Evolutionary conservation across 1,140 invertebrate species (phyloP), one percentile per base, ranked within the genome.

Genomic region (Pseudomyrmex gracilis): DNA sequence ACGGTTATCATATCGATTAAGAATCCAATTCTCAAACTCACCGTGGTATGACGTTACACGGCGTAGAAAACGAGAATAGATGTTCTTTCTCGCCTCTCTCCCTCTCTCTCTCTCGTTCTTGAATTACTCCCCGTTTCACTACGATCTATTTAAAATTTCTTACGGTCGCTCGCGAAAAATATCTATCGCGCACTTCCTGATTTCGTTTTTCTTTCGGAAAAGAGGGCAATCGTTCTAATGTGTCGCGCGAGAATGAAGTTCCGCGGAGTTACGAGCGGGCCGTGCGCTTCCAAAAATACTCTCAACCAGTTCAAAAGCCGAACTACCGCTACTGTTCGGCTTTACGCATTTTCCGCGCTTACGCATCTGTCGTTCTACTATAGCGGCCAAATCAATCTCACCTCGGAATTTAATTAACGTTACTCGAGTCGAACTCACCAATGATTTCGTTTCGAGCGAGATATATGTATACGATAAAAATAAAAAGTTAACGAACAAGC

Each of bases 221-320:
- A 64, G 80, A 58, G 87, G 87, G 83, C 87, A 73, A 86, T 88
- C 87, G 78, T 78, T 71, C 63, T 78, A 70, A 76, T 82, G 64
- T 82, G 64, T 82, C 64, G 73, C 49, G 43, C 17, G 24, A 64
- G 85, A 45, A 76, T 45, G 73, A 49, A 83, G 85, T 85, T 87
- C 66, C 74, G 60, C 24, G 57, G 76, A 73, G 77, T 73, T 77
- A 85, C 78, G 84, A 86, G 84, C 73, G 57, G 34, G 22, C 57
- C 60, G 77, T 57, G 80, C 61, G 87, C 85, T 84, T 86, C 87
- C 87, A 88, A 89, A 89, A 89, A 89, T 89, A 89, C 74, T 82
- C 82, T n/a, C 61, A 24, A 78, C 67, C 71, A 80, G 78, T 74
- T 67, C 61, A 82, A 83, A 87, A 87, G 83, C 80, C 84, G 63